Conservation (phyloP, 2,888 invertebrate species). For the Macaria notata region DNA sequence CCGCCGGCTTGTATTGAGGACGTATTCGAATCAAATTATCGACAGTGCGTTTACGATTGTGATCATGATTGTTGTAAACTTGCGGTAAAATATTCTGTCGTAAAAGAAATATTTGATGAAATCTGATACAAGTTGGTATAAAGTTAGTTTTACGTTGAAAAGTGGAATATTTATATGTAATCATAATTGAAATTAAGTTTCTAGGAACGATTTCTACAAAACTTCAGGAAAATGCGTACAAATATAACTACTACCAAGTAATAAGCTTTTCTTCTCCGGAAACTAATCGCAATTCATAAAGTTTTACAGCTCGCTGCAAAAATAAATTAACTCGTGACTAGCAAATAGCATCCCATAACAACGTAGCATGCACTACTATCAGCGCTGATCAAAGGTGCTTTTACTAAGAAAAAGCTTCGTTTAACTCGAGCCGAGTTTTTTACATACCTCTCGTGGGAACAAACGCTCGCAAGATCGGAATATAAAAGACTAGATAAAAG, state of each 20-base stretch:
- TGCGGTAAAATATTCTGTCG: constrained; percentile 1
- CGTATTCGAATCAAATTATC: constrained; percentile 11
- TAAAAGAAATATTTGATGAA: constrained; percentile 4
- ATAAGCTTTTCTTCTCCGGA: background rate
- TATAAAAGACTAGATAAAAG: constrained; percentile 25
- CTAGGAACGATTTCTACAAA: no score
- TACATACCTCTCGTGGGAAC: constrained; percentile 21
- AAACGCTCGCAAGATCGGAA: constrained; percentile 18
- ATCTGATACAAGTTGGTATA: no score
- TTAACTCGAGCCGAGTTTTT: constrained; percentile 18
- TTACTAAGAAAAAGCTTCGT: constrained; percentile 23
- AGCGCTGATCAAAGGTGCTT: constrained; percentile 18
- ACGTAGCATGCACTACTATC: constrained; percentile 13
- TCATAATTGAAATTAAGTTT: no score
- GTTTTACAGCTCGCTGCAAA: background rate
- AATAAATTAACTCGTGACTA: constrained; percentile 12
- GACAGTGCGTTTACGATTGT: constrained; percentile 9
- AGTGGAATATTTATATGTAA: no score
- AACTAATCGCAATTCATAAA: constrained; percentile 2
- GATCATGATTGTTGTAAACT: constrained; percentile 3
- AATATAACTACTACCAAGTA: no score
- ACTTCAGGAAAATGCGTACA: no score
- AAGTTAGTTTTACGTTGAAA: no score
- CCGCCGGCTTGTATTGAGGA: constrained; percentile 12
- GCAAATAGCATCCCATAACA: constrained; percentile 18